These are phyloP conservation scores for Litocranius walleri DNA, from an alignment of 2,113 vertebrate genomes.

Conservation along the genomic window DNA sequence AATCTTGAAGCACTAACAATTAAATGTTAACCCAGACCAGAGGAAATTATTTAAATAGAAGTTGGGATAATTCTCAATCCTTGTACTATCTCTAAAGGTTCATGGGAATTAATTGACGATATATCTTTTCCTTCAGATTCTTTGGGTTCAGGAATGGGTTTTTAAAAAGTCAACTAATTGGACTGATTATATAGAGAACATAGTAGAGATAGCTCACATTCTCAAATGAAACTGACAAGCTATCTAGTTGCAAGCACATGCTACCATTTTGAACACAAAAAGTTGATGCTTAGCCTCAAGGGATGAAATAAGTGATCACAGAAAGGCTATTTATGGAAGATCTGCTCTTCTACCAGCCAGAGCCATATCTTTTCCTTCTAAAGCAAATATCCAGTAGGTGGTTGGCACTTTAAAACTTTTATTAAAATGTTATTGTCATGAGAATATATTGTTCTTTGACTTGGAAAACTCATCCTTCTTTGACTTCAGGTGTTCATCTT, in stretches of 20 bases:
- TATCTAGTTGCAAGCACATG: background rate
- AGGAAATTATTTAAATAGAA: background rate
- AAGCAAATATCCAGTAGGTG: background rate
- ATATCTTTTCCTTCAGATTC: background rate
- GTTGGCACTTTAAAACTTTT: background rate
- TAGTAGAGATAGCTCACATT: background rate
- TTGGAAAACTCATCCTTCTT: background rate
- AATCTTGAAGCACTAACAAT: background rate
- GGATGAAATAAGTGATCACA: background rate
- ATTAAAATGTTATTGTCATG: background rate
- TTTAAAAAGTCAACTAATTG: background rate
- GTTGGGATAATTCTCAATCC: background rate
- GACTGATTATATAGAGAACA: background rate
- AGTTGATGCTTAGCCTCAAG: background rate
- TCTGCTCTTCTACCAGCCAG: background rate
- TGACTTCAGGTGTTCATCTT: background rate
- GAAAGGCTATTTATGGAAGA: background rate
- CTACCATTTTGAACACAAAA: background rate
- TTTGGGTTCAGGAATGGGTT: background rate
- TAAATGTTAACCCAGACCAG: background rate
- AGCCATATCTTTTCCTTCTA: background rate
- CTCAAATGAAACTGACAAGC: background rate
- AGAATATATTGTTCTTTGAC: background rate
- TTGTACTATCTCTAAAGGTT: background rate
- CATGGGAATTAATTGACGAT: background rate